A percentile compares a stretch with the other conserved stretches of the same genome.
Evolutionary conservation across 2,888 invertebrate genomes (phyloP).

Genomic region (Trichacis sp.): DNA sequence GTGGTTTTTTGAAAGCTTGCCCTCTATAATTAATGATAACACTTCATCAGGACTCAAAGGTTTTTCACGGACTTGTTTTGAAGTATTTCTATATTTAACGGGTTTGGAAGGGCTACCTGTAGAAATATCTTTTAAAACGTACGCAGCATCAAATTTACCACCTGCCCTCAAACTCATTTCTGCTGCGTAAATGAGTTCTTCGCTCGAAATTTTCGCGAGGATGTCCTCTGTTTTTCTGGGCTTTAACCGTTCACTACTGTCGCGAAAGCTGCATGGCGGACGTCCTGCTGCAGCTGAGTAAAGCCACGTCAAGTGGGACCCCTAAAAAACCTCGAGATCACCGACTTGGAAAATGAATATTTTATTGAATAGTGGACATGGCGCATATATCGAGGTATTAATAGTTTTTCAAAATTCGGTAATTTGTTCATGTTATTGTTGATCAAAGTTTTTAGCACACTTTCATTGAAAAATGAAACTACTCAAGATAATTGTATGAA

Average conservation of each 20-base stretch:
- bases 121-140: neutral
- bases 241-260: conserved; percentile 42
- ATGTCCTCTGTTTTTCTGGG: conserved; percentile 30
- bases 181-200: conserved; percentile 9
- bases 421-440: no score
- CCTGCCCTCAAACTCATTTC: neutral
- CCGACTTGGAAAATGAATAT: no score
- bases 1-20: neutral
- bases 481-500: no score
- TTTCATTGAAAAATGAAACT: no score
- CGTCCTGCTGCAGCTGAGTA: conserved; percentile 18
- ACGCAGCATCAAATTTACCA: neutral
- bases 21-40: conserved; percentile 5
- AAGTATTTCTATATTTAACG: neutral
- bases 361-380: no score
- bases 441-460: no score
- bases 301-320: no score
- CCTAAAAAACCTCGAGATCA: no score
- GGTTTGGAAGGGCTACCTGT: conserved; percentile 1
- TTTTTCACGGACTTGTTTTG: conserved; percentile 2
- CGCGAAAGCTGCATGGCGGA: conserved; percentile 35
- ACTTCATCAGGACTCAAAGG: conserved; percentile 4
- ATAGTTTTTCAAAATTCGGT: no score
- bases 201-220: neutral
- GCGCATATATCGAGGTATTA: no score